A percentile compares a stretch with the other conserved stretches of the same genome.
Conservation (phyloP, 2,888 invertebrate species). For the Erpobdella octoculata region DNA sequence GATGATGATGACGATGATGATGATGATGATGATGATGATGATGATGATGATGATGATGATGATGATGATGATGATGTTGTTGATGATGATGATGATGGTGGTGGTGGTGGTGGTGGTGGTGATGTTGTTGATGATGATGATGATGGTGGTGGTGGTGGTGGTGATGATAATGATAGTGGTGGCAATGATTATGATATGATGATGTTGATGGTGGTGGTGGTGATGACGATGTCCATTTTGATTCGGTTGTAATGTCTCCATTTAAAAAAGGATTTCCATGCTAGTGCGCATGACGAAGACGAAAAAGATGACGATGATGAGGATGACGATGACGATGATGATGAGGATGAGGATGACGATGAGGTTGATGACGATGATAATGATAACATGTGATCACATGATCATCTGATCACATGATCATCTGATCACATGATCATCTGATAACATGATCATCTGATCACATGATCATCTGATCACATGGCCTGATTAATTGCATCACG, state of each 20-base stretch:
- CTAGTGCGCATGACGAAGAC: not conserved
- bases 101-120: not conserved
- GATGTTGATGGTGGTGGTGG: too few relatives aligned
- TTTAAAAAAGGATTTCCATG: not conserved
- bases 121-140: too few relatives aligned
- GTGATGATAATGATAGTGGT: too few relatives aligned
- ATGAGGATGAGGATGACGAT: not conserved
- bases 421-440: too few relatives aligned
- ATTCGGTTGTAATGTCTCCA: not conserved
- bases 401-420: too few relatives aligned
- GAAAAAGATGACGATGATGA: not conserved
- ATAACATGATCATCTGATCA: too few relatives aligned
- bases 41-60: conserved; percentile 4
- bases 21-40: conserved; percentile 20
- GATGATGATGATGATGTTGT: conserved; percentile 20
- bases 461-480: too few relatives aligned
- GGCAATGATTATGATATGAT: too few relatives aligned
- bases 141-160: too few relatives aligned
- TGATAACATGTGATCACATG: too few relatives aligned
- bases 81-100: not conserved
- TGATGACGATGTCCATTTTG: too few relatives aligned
- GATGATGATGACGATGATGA: conserved; percentile 1
- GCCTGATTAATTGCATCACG: too few relatives aligned
- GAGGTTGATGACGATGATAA: not conserved
- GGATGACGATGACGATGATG: not conserved